These are phyloP conservation scores for Pyxicephalus adspersus DNA, from an alignment of 2,113 vertebrate genomes.

Conservation along the genomic window DNA sequence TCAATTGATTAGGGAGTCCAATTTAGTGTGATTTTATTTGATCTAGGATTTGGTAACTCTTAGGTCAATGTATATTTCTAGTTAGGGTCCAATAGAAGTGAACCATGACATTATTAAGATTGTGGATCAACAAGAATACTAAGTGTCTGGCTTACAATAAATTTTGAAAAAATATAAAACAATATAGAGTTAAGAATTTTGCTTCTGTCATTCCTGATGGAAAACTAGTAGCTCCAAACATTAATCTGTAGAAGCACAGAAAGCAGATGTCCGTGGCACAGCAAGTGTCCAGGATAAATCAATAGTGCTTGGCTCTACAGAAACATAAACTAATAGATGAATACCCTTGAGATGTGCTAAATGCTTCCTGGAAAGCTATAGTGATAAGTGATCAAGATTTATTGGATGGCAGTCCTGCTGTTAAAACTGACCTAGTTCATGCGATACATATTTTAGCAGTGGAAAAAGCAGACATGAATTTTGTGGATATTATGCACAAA, in stretches of 20 bases:
- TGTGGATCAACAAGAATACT: no score
- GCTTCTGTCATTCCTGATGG: no score
- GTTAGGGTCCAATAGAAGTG: no score
- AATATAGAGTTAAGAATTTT: no score
- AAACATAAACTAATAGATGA: background rate
- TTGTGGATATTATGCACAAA: background rate
- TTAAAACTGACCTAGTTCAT: background rate
- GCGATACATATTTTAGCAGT: background rate
- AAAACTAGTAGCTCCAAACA: background rate
- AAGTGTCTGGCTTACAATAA: no score
- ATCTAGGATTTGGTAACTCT: no score
- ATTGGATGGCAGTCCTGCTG: background rate
- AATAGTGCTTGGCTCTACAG: conserved; percentile 10
- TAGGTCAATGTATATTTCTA: no score
- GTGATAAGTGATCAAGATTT: background rate
- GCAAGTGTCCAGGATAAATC: conserved; percentile 31
- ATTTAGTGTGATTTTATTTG: no score
- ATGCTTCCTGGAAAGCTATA: conserved; percentile 5
- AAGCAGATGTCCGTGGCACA: background rate
- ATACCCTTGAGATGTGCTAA: conserved; percentile 1
- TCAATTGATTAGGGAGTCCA: no score
- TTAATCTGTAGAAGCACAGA: background rate
- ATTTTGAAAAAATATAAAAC: no score
- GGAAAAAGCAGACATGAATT: background rate
- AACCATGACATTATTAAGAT: no score